Evolutionary conservation across 2,888 invertebrate species (phyloP).

Genomic region (Bellardia bayeri): DNA sequence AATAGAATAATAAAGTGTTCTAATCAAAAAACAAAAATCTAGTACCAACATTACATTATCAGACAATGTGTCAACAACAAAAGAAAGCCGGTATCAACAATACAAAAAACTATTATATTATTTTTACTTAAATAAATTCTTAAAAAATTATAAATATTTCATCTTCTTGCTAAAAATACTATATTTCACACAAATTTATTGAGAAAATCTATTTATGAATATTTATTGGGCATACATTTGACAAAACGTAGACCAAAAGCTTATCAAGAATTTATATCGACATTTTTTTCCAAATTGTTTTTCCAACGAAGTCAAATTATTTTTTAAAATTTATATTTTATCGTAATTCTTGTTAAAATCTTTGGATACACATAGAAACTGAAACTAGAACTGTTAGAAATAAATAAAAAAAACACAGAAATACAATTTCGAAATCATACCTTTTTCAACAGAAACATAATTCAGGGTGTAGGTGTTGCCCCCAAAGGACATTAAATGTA

Average conservation of each 20-base stretch:
- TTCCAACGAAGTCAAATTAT: conserved; percentile 72
- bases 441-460: conserved; percentile 9
- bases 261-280: background rate
- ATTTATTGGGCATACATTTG: background rate
- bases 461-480: conserved; percentile 56
- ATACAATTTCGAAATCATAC: conserved; percentile 73
- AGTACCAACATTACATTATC: too few relatives aligned
- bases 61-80: too few relatives aligned
- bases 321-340: conserved; percentile 76
- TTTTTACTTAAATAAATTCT: too few relatives aligned
- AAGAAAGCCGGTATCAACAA: too few relatives aligned
- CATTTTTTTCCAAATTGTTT: background rate
- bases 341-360: conserved; percentile 76
- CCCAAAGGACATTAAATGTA: conserved; percentile 61
- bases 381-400: background rate
- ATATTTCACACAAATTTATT: background rate
- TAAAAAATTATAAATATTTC: too few relatives aligned
- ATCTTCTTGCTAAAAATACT: too few relatives aligned
- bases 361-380: conserved; percentile 11
- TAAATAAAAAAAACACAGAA: conserved; percentile 70
- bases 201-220: background rate
- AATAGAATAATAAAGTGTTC: too few relatives aligned
- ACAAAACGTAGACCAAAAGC: background rate
- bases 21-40: too few relatives aligned
- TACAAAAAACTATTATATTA: too few relatives aligned